Percentiles rank a stretch among this genome's conserved stretches.
Evolutionary conservation across 2,797 vertebrate genomes (phyloP).

Genomic region (Alfaro cultratus): DNA sequence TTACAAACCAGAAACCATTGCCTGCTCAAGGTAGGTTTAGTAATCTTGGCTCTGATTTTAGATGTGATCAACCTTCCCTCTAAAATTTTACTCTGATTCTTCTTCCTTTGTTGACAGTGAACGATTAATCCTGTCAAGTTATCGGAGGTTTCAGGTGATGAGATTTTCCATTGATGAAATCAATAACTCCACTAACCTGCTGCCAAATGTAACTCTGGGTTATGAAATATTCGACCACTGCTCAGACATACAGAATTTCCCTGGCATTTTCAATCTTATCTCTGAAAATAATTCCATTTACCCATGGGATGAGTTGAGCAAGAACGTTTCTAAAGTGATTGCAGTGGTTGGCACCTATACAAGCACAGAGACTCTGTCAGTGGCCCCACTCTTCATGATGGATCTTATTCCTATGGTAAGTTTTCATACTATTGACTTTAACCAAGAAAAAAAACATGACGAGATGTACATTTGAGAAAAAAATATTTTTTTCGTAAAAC

Average conservation of each 20-base stretch:
- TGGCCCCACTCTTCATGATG: conserved; percentile 72
- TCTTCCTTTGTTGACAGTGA: conserved; percentile 54
- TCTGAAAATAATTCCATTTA: neutral
- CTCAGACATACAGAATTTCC: conserved; percentile 55
- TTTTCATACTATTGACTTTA: neutral
- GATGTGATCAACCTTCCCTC: neutral
- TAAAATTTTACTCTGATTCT: neutral
- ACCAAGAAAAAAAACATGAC: neutral
- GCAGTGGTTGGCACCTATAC: conserved; percentile 67
- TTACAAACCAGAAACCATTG: conserved; percentile 46
- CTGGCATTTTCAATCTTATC: conserved; percentile 15
- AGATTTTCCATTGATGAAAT: conserved; percentile 84
- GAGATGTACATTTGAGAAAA: neutral
- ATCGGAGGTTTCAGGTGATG: conserved; percentile 84
- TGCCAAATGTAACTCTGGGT: conserved; percentile 83
- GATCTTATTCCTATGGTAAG: conserved; percentile 76
- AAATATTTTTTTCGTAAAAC: conserved; percentile 5
- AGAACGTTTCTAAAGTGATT: conserved; percentile 53
- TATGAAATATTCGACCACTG: conserved; percentile 86
- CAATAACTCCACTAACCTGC: conserved; percentile 80
- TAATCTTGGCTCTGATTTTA: neutral
- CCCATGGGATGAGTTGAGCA: neutral
- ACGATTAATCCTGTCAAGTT: conserved; percentile 61
- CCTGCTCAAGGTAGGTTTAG: conserved; percentile 73
- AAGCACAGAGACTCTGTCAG: conserved; percentile 58